Base-by-base conservation (phyloP, 2,797 vertebrate species). In the Enteromius treurensis region DNA sequence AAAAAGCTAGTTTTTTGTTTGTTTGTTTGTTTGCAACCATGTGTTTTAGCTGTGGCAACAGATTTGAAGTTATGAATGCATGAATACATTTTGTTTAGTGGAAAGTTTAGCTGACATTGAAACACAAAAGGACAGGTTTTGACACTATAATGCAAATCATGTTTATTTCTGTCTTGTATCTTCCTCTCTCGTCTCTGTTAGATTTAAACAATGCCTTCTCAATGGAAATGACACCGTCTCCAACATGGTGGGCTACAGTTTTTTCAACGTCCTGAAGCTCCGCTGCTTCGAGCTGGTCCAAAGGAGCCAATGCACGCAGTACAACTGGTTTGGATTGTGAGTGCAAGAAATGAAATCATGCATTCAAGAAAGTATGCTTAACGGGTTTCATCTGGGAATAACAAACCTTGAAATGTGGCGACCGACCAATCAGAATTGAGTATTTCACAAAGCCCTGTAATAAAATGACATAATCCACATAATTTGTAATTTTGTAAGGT, bases 281-380 rank as follows among this genome's bases (percentile, higher is more conserved):
- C 96, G 96, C 1, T 98, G 97, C 90, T 98, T 98, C 17, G 90
- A 94, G 87, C 90, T 98, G 87, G 91, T 93, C 75, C 90, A 92
- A 26, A 91, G 87, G 49, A 93, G 89, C 85, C 91, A 87, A n/a
- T 98, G 98, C 23, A 88, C 94, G 32, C 85, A 91, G 70, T 92
- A 94, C 92, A 90, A 93, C 91, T 97, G 95, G 96, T 96, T 95
- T 95, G 95, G 96, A 71, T 92, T 90, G 97, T 98, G 92, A 89
- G 96, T 94, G 32, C 23, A 84, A 67, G 32, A 58, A 58, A 34
- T 29, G 40, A 11, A 77, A 32, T 60, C 77, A 45, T 10, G 32
- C 37, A 26, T 49, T 23, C 15, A 15, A 73, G 26, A 77, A 53
- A 65, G 21, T 26, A 37, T 34, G 32, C 19, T 53, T 74, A 2